Percentiles rank a stretch among this genome's conserved stretches.
phyloP scores from a whole-genome alignment of 2,888 invertebrate genomes.

The Coremacera marginata region DNA sequence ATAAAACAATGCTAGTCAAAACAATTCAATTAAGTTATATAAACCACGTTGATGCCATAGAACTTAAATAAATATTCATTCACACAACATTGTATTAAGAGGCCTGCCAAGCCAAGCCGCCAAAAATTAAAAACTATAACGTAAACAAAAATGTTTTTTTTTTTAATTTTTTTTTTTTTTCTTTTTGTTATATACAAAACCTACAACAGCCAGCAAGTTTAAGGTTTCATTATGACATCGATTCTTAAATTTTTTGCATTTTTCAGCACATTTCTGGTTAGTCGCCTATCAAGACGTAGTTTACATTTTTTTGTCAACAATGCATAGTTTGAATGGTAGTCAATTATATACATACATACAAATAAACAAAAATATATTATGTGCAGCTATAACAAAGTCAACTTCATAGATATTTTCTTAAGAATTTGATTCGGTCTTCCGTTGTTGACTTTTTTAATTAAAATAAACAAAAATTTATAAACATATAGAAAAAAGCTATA shows the following conservation, averaged over 20 bases:
- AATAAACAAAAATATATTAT: neutral
- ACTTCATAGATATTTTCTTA: neutral
- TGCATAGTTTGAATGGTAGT: conserved; percentile 1
- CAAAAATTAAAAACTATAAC: neutral
- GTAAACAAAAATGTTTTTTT: neutral
- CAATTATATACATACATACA: neutral
- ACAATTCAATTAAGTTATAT: neutral
- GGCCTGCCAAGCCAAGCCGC: neutral
- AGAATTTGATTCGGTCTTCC: conserved; percentile 33
- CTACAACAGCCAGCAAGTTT: neutral
- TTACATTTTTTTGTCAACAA: conserved; percentile 17
- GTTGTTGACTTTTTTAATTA: conserved; percentile 23
- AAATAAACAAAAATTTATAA: neutral
- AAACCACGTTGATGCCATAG: neutral
- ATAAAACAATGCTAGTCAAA: neutral
- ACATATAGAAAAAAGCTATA: neutral
- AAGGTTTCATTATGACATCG: conserved; percentile 14
- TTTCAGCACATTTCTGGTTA: conserved; percentile 18
- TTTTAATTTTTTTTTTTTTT: neutral
- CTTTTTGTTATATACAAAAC: neutral
- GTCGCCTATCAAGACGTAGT: conserved; percentile 10
- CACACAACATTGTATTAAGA: neutral
- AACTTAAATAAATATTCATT: too few species aligned
- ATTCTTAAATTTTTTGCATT: conserved; percentile 12
- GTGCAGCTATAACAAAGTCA: neutral